Evolutionary conservation across 1,140 invertebrate genomes (phyloP).

Genomic region (Doryteuthis pealeii): DNA sequence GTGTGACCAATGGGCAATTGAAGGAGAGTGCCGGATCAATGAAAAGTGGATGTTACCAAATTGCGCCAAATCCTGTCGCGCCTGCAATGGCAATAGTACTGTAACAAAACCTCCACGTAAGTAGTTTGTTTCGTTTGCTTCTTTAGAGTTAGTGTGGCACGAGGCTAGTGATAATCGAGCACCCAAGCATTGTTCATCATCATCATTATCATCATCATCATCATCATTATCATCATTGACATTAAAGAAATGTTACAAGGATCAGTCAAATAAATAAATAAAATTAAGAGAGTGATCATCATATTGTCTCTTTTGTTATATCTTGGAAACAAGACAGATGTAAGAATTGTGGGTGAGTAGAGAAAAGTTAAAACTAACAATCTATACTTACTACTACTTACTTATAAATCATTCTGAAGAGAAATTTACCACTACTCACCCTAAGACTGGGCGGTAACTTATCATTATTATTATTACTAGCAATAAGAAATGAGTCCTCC

Average conservation of each 20-base stretch:
- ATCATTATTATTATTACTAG: too few species aligned
- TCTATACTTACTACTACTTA: too few species aligned
- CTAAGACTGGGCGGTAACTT: too few species aligned
- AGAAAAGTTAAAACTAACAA: too few species aligned
- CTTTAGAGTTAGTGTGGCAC: not conserved
- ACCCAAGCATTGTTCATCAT: not conserved
- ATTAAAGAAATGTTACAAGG: not conserved
- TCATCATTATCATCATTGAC: not conserved
- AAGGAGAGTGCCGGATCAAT: conserved; percentile 45
- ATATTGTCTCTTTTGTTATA: too few species aligned
- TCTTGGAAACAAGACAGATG: too few species aligned
- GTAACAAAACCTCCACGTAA: conserved; percentile 25
- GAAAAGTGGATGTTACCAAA: conserved; percentile 43
- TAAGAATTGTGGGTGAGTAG: too few species aligned
- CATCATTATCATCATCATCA: not conserved
- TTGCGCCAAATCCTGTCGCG: conserved; percentile 43
- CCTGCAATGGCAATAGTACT: conserved; percentile 25
- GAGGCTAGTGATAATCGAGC: not conserved
- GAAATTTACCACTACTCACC: too few species aligned
- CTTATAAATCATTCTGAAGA: too few species aligned
- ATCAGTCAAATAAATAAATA: not conserved
- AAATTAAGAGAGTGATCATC: too few species aligned
- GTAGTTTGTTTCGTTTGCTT: conserved; percentile 9
- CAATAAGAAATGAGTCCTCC: too few species aligned
- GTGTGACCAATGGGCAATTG: conserved; percentile 39